Evolutionary conservation across 2,888 invertebrate species (phyloP).

Genomic region (Cheilosia impressa): DNA sequence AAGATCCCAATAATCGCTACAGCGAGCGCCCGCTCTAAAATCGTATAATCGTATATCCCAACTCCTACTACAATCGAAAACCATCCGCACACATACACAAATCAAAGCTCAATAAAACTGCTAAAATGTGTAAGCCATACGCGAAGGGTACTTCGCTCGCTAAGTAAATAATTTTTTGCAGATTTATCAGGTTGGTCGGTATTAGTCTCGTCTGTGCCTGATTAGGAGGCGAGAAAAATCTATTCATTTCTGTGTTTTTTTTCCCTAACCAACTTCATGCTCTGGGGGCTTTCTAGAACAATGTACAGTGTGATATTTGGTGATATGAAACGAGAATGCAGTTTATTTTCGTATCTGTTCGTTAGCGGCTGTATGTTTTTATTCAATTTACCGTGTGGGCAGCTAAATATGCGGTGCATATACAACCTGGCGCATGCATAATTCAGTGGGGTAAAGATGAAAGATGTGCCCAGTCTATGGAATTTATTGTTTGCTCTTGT

Average conservation of each 20-base stretch:
- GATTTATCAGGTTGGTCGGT: constrained; percentile 21
- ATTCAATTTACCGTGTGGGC: constrained; percentile 68
- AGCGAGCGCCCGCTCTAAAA: constrained; percentile 32
- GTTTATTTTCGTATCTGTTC: constrained; percentile 57
- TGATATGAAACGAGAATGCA: constrained; percentile 75
- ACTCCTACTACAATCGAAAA: constrained; percentile 33
- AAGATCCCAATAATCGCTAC: constrained; percentile 56
- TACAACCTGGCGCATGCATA: constrained; percentile 42
- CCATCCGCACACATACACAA: constrained; percentile 7
- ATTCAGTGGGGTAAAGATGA: constrained; percentile 41
- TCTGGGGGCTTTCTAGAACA: constrained; percentile 77
- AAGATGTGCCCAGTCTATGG: constrained; percentile 27
- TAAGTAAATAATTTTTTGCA: constrained; percentile 40
- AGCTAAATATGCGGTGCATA: constrained; percentile 56
- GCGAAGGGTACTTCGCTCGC: constrained; percentile 11
- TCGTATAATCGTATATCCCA: constrained; percentile 13
- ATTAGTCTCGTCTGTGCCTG: constrained; percentile 23
- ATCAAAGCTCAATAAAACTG: constrained; percentile 25
- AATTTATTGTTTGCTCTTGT: constrained; percentile 3
- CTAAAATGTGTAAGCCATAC: constrained; percentile 22
- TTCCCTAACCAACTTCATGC: constrained; percentile 76
- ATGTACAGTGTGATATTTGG: constrained; percentile 76
- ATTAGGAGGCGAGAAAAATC: constrained; percentile 52
- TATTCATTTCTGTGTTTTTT: not conserved
- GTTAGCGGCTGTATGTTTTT: constrained; percentile 23